Evolutionary conservation across 2,888 invertebrate species (phyloP), one percentile per base, ranked within the genome.

Genomic region (Eupsilia transversa): DNA sequence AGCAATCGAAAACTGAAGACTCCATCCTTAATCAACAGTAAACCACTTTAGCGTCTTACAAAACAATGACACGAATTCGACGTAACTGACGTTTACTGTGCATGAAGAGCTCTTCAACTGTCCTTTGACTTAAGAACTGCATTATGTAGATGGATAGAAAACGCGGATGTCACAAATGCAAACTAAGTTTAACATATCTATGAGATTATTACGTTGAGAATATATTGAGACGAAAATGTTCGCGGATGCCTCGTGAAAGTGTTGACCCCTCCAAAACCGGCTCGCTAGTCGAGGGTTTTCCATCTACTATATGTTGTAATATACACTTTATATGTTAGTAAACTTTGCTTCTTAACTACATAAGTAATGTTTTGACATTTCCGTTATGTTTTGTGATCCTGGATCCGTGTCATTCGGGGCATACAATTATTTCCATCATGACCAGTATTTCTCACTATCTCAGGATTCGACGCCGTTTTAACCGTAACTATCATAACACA

Each of bases 161-260:
- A 77, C 74, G 52, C 79, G 84, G 80, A 83, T 82, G 72, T 77
- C 82, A 64, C 66, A 27, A 60, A 71, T 43, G 60, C 68, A 60
- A 65, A 72, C 66, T 20, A 10, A 46, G 46, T 70, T 82, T 87
- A 86, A 86, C 84, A 83, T 75, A 87, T 86, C 65, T 79, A 73
- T 46, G 38, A 78, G 72, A 72, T 78, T 89, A 92, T 91, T 92
- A 93, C 92, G 92, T 92, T 89, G 81, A 88, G 90, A 89, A 89
- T 89, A 90, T 79, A 77, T 83, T 68, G 79, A 87, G 92, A 90
- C 88, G 91, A 92, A 86, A 92, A 91, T 85, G 86, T 87, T 90
- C 84, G 89, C 91, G 90, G 93, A 91, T 91, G 90, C 84, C 84
- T 80, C 88, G 94, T 90, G 95, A 95, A 95, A 95, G 95, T 94